These are phyloP conservation scores for Cancer borealis DNA, from an alignment of 2,888 invertebrate genomes.

Conservation along the genomic window DNA sequence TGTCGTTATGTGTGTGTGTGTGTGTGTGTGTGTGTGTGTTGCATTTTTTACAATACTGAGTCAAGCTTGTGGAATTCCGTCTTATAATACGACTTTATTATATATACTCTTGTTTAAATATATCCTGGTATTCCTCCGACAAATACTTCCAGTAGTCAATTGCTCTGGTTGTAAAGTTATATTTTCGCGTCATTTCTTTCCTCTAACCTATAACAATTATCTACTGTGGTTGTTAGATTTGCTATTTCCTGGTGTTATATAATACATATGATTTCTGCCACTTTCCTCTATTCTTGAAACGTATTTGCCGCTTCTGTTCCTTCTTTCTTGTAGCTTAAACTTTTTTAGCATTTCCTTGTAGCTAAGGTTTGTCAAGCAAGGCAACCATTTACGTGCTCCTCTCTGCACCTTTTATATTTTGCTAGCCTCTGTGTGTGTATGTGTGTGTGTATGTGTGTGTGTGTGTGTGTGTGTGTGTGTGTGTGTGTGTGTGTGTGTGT, in stretches of 20 bases:
- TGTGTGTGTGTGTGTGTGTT: constrained; percentile 4
- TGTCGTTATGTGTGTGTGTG: background rate
- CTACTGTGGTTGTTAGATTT: background rate
- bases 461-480: background rate
- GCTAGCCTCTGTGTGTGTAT: background rate
- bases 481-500: no score
- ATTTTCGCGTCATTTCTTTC: background rate
- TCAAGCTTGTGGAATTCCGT: no score
- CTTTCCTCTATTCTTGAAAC: background rate
- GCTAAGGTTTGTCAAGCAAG: background rate
- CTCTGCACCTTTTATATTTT: constrained; percentile 1
- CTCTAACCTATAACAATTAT: background rate
- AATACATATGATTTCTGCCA: background rate
- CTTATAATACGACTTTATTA: no score
- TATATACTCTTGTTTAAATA: no score
- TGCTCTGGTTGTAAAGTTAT: background rate
- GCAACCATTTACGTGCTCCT: background rate
- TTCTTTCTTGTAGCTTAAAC: background rate
- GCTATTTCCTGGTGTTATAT: background rate
- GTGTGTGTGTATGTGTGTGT: no score
- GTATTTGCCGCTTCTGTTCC: background rate
- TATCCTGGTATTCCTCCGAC: no score
- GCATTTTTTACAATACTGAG: background rate
- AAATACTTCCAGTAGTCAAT: background rate
- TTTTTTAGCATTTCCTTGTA: background rate